Percentiles rank a stretch among this genome's conserved stretches.
These are phyloP conservation scores for Nestor notabilis DNA, from an alignment of 2,113 vertebrate species.

Conservation along the genomic window DNA sequence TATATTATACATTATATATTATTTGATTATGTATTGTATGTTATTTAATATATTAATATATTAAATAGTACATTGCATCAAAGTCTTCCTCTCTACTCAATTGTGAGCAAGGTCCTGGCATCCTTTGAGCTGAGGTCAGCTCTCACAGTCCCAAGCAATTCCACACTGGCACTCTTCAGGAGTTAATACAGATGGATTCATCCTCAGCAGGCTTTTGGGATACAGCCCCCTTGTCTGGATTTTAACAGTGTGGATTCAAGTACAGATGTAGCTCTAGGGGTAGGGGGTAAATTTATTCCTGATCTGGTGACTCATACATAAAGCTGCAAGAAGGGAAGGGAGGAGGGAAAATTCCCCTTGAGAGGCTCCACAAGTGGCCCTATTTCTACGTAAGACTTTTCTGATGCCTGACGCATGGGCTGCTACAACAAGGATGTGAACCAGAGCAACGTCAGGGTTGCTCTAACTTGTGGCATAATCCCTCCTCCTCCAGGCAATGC, in stretches of 20 bases:
- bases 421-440: background rate
- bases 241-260: background rate
- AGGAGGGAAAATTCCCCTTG: background rate
- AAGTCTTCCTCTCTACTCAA: background rate
- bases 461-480: background rate
- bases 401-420: background rate
- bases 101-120: background rate
- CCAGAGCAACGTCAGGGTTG: rapidly evolving
- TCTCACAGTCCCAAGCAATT: background rate
- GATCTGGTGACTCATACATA: background rate
- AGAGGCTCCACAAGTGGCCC: background rate
- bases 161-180: background rate
- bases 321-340: background rate
- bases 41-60: background rate
- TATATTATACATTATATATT: background rate
- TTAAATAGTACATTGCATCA: background rate
- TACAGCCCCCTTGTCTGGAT: background rate
- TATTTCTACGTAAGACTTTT: background rate
- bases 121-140: background rate
- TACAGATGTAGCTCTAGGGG: background rate
- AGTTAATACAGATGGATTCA: background rate
- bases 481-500: background rate
- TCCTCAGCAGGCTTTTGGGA: background rate
- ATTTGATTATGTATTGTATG: background rate
- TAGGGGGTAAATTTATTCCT: background rate